A percentile compares a stretch with the other conserved stretches of the same genome.
Evolutionary conservation across 92 coral and sea anemone genomes (phyloP).

Genomic region (Micromussa lordhowensis): DNA sequence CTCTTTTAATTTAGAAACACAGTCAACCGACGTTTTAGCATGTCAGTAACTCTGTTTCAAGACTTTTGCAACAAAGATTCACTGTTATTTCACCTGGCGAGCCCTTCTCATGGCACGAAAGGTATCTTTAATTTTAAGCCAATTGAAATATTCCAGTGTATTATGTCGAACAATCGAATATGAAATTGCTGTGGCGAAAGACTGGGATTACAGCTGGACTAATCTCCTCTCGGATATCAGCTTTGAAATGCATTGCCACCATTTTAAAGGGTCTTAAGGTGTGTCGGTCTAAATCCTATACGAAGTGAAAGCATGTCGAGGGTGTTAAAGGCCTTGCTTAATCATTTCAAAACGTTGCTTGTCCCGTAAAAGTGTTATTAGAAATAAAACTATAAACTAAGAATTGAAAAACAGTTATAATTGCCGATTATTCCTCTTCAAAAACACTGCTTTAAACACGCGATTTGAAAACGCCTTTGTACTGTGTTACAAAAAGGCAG

Average conservation of each 20-base stretch:
- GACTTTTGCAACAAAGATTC: slow-evolving; percentile 3
- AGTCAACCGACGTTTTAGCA: neutral
- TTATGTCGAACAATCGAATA: neutral
- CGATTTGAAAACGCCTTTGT: neutral
- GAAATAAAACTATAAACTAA: neutral
- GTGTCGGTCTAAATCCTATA: slow-evolving; percentile 1
- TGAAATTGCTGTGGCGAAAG: neutral
- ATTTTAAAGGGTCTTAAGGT: neutral
- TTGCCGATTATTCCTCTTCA: neutral
- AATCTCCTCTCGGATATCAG: neutral
- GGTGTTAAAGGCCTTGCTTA: neutral
- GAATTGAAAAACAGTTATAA: neutral
- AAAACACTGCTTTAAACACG: neutral
- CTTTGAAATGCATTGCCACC: neutral
- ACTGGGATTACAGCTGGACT: neutral
- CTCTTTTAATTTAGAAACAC: neutral
- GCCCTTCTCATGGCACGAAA: neutral
- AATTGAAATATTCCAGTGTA: neutral
- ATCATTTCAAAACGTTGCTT: neutral
- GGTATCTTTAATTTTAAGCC: neutral
- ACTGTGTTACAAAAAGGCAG: neutral
- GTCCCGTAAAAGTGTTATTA: neutral
- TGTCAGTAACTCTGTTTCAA: neutral
- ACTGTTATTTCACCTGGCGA: neutral
- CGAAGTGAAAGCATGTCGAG: neutral